Conservation (phyloP, 2,797 vertebrate species). For the Pseudochaenichthys georgianus region DNA sequence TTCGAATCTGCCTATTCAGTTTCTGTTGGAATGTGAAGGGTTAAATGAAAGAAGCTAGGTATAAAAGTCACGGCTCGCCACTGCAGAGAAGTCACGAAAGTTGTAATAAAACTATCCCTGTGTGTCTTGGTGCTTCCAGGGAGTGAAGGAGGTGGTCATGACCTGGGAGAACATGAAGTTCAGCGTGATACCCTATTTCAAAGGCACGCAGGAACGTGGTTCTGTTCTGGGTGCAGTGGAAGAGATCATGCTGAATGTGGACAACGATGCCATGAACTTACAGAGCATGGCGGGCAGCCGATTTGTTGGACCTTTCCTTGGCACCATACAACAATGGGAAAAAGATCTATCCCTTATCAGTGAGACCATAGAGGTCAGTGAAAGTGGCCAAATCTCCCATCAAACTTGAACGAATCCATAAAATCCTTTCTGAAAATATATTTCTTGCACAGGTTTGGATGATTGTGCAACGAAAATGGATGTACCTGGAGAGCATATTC, state of each 20-base stretch:
- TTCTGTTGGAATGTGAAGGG: no score
- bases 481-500: constrained; percentile 98
- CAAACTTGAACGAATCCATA: background rate
- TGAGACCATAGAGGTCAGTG: constrained; percentile 94
- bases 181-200: constrained; percentile 88
- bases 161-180: constrained; percentile 95
- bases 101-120: background rate
- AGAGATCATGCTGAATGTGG: constrained; percentile 90
- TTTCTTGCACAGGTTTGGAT: constrained; percentile 89
- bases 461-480: constrained; percentile 97
- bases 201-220: constrained; percentile 91
- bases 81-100: background rate
- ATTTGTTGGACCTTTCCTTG: constrained; percentile 94
- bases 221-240: constrained; percentile 91
- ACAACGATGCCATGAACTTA: constrained; percentile 93
- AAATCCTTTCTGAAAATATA: constrained; percentile 17
- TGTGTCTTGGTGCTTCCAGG: constrained; percentile 77
- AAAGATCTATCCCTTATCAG: constrained; percentile 93
- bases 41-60: no score
- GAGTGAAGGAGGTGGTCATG: constrained; percentile 92
- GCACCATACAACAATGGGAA: constrained; percentile 91
- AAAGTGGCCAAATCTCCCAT: background rate
- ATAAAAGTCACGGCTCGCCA: no score
- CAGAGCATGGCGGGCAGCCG: constrained; percentile 94
- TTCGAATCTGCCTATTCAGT: no score